phyloP scores from a whole-genome alignment of 2,888 invertebrate species.

The Alentia gelatinosa region DNA sequence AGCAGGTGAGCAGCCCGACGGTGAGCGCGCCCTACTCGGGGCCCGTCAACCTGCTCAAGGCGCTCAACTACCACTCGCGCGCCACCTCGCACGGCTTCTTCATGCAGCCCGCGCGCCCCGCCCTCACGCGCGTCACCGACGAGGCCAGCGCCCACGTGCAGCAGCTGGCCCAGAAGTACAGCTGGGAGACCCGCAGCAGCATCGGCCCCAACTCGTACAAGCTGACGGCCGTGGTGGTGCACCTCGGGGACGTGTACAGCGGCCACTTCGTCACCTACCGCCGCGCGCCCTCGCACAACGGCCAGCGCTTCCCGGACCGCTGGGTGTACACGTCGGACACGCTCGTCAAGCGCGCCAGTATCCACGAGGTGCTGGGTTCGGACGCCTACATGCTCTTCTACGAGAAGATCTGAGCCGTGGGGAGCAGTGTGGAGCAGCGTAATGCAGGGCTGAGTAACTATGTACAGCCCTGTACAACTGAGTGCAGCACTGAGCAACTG shows the following conservation, averaged over 20 bases:
- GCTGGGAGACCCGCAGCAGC: slow-evolving; percentile 47
- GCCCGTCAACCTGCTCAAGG: slow-evolving; percentile 76
- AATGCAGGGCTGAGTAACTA: too few species aligned
- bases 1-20: slow-evolving; percentile 38
- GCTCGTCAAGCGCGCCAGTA: slow-evolving; percentile 89
- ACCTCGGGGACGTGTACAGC: slow-evolving; percentile 92
- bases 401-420: slow-evolving; percentile 82
- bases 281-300: slow-evolving; percentile 81
- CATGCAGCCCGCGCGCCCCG: slow-evolving; percentile 60
- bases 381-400: slow-evolving; percentile 97
- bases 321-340: slow-evolving; percentile 95
- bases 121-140: slow-evolving; percentile 18
- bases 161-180: slow-evolving; percentile 62
- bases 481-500: too few species aligned
- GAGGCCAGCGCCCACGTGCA: slow-evolving; percentile 49
- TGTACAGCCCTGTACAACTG: too few species aligned
- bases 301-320: slow-evolving; percentile 77
- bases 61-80: slow-evolving; percentile 76
- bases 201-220: slow-evolving; percentile 83
- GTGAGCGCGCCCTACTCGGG: slow-evolving; percentile 65
- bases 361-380: slow-evolving; percentile 90
- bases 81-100: slow-evolving; percentile 73
- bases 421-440: neutral
- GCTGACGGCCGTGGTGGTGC: slow-evolving; percentile 92
- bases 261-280: slow-evolving; percentile 98